Evolutionary conservation across 2,797 vertebrate species (phyloP).

Genomic region (Amniataba percoides): DNA sequence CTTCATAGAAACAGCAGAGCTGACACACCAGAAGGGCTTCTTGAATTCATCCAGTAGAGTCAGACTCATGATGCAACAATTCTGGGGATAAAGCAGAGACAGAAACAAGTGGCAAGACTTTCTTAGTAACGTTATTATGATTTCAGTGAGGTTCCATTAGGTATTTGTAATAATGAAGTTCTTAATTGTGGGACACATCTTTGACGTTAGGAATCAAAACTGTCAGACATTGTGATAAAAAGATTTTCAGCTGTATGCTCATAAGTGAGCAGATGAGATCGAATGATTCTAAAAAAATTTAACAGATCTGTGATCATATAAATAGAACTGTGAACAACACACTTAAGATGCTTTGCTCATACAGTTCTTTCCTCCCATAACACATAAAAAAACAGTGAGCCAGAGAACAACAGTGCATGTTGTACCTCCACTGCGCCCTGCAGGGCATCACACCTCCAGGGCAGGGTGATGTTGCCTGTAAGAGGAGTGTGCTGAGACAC

Average conservation of each 20-base stretch:
- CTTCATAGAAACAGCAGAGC: slow-evolving; percentile 83
- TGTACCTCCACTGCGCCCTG: slow-evolving; percentile 87
- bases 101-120: slow-evolving; percentile 16
- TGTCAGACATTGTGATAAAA: not conserved
- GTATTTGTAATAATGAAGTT: not conserved
- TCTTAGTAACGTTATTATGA: not conserved
- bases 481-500: slow-evolving; percentile 83
- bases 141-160: not conserved
- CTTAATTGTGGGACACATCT: not conserved
- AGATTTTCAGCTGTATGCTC: not conserved
- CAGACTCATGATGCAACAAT: slow-evolving; percentile 90
- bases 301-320: slow-evolving; percentile 4
- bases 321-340: not conserved
- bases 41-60: slow-evolving; percentile 89
- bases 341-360: not conserved
- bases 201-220: not conserved
- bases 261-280: not conserved
- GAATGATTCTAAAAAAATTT: slow-evolving; percentile 9
- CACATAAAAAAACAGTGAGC: not conserved
- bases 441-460: slow-evolving; percentile 88
- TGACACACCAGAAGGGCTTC: slow-evolving; percentile 91
- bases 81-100: slow-evolving; percentile 76
- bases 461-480: slow-evolving; percentile 82
- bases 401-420: not conserved
- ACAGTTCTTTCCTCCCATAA: not conserved